These are phyloP conservation scores for Deilephila elpenor DNA, from an alignment of 2,888 invertebrate genomes.

Conservation along the genomic window DNA sequence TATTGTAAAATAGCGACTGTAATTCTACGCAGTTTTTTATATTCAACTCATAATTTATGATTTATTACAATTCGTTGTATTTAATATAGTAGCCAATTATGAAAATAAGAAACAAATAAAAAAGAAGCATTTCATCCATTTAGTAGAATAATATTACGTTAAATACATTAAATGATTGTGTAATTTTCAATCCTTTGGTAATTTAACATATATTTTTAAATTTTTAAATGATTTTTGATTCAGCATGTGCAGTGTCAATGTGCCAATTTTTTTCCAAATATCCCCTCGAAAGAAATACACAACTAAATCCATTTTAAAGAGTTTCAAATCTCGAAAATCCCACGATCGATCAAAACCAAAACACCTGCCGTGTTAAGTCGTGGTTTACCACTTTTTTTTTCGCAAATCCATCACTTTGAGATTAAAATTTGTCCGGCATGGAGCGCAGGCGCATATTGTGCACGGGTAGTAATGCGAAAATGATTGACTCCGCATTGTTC, in stretches of 20 bases:
- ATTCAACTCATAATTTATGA: not conserved
- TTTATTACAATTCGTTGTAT: not conserved
- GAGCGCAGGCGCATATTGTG: conserved; percentile 36
- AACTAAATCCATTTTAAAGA: conserved; percentile 49
- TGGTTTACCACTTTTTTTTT: conserved; percentile 40
- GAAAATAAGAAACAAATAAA: not conserved
- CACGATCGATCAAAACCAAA: conserved; percentile 51
- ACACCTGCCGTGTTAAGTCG: conserved; percentile 46
- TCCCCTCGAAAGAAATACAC: conserved; percentile 31
- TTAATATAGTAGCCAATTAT: not conserved
- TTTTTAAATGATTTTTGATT: no score
- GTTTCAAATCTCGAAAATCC: conserved; percentile 32
- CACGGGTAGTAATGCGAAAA: conserved; percentile 66
- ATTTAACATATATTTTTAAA: no score
- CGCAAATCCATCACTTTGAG: conserved; percentile 56
- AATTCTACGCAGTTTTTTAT: not conserved
- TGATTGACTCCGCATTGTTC: conserved; percentile 69
- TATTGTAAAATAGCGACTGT: not conserved
- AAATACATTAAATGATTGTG: no score
- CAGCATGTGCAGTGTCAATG: no score
- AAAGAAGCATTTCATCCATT: no score
- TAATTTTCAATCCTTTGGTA: no score
- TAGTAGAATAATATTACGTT: no score
- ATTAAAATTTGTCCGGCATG: conserved; percentile 58
- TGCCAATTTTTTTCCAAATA: no score